Conservation (phyloP, 1,140 invertebrate genomes). For the Ceratina calcarata region DNA sequence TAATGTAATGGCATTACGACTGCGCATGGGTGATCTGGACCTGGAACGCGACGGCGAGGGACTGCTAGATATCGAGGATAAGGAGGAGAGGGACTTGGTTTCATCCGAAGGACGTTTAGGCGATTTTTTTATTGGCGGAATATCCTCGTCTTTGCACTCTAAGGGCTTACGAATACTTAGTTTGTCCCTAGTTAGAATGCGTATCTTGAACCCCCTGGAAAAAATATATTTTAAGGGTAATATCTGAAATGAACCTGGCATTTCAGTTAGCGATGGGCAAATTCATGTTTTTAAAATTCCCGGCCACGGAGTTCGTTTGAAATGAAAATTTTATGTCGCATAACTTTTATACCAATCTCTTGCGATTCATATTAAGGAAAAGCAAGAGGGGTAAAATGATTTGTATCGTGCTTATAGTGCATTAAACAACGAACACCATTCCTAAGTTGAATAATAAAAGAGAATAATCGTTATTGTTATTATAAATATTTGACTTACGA, state of each 20-base stretch:
- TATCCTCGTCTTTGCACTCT: constrained; percentile 63
- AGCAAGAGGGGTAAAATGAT: not conserved
- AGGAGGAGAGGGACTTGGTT: constrained; percentile 76
- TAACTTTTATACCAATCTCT: too few species aligned
- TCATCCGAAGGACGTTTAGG: constrained; percentile 72
- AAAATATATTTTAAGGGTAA: constrained; percentile 4
- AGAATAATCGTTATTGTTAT: not conserved
- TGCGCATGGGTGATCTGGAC: constrained; percentile 66
- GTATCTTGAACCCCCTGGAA: constrained; percentile 76
- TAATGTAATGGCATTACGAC: constrained; percentile 39
- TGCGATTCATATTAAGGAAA: not conserved
- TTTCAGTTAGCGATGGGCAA: too few species aligned
- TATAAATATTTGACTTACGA: constrained; percentile 72
- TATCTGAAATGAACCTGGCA: too few species aligned
- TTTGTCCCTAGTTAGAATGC: constrained; percentile 77
- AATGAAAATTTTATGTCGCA: too few species aligned
- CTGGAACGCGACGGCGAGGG: constrained; percentile 74
- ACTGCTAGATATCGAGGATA: constrained; percentile 79
- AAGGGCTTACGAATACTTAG: constrained; percentile 68
- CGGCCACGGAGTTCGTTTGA: too few species aligned
- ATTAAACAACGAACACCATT: too few species aligned
- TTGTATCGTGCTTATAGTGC: too few species aligned
- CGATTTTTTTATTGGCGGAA: constrained; percentile 49
- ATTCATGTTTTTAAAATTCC: too few species aligned
- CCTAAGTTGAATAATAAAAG: not conserved